phyloP scores from a whole-genome alignment of 92 coral and sea anemone species.

The Parazoanthus darwini region DNA sequence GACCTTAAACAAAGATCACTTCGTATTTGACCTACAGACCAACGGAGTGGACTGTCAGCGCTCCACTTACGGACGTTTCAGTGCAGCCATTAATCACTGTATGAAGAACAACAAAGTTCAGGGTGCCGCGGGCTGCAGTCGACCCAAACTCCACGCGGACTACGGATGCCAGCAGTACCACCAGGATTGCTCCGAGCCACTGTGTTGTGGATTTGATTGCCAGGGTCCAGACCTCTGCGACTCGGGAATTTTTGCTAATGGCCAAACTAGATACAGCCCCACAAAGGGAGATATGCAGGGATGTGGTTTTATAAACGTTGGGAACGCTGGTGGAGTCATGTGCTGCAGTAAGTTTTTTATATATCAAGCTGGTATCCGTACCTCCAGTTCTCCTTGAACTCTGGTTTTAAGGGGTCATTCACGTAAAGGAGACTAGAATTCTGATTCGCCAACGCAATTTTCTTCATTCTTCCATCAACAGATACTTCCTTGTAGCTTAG shows the following conservation, averaged over 20 bases:
- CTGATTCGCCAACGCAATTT: too few relatives aligned
- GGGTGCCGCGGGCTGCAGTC: conserved; percentile 79
- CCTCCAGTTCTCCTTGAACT: not conserved
- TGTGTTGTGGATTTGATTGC: conserved; percentile 77
- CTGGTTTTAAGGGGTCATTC: too few relatives aligned
- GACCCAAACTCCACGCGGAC: conserved; percentile 52
- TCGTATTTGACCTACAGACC: conserved; percentile 46
- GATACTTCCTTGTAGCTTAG: too few relatives aligned
- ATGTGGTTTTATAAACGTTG: conserved; percentile 57
- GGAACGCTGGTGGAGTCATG: conserved; percentile 83
- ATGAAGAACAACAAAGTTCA: conserved; percentile 45
- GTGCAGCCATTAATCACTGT: conserved; percentile 87
- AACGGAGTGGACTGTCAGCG: conserved; percentile 75
- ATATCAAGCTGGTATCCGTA: too few relatives aligned
- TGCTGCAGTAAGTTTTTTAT: conserved; percentile 60
- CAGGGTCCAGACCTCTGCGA: conserved; percentile 79
- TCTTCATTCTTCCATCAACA: too few relatives aligned
- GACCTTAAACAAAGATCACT: not conserved
- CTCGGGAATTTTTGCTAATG: conserved; percentile 59
- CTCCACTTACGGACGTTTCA: conserved; percentile 73
- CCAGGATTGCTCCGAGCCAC: conserved; percentile 76
- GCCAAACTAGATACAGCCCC: conserved; percentile 62
- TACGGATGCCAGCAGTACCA: conserved; percentile 82
- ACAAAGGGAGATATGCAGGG: conserved; percentile 70
- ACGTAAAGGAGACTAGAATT: too few relatives aligned